Evolutionary conservation across 1,140 invertebrate genomes (phyloP), one percentile per base, ranked within the genome.

Genomic region (Drosophila ercepeae): DNA sequence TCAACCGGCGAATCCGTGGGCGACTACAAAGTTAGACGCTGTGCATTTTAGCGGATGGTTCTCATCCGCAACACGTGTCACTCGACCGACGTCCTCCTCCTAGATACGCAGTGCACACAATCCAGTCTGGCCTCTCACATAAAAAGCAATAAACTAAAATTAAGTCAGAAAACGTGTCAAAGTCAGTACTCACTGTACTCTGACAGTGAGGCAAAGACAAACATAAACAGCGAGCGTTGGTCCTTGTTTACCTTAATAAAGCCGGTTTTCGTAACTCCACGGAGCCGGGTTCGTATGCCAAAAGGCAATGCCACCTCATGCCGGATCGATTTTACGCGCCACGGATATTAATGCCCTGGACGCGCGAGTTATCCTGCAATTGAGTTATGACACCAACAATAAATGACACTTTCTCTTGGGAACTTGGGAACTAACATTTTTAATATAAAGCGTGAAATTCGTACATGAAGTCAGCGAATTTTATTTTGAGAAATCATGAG

Each of bases 61-160:
- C 60, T 81, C 69, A 88, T 89, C 82, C 82, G 78, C 82, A 88
- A 65, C 82, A 88, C 82, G 82, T 88, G 82, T 57, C 78, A 70
- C 71, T 74, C 44, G 18, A 57, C 42, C 25, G 46, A 52, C 48
- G 55, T 19, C 32, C 29, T 29, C 65, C 72, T 77, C 49, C 51
- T 57, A 67, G 60, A 54, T 71, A 88, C 84, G 58, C 74, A 86
- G 65, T 67, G 75, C 72, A 76, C 57, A 64, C 50, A 67, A 21
- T 45, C 44, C 53, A 46, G 16, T 25, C 49, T 39, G 19, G 34
- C 8, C 29, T 32, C 54, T 60, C 57, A 79, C 44, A 60, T 73
- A 81, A 75, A 89, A 88, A 88, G 82, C 83, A 88, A 88, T 88
- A 88, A 88, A 88, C 83, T 88, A 82, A 88, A 88, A 88, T 88